Evolutionary conservation across 2,113 vertebrate genomes (phyloP).

Genomic region (Drymodes brunneopygia): DNA sequence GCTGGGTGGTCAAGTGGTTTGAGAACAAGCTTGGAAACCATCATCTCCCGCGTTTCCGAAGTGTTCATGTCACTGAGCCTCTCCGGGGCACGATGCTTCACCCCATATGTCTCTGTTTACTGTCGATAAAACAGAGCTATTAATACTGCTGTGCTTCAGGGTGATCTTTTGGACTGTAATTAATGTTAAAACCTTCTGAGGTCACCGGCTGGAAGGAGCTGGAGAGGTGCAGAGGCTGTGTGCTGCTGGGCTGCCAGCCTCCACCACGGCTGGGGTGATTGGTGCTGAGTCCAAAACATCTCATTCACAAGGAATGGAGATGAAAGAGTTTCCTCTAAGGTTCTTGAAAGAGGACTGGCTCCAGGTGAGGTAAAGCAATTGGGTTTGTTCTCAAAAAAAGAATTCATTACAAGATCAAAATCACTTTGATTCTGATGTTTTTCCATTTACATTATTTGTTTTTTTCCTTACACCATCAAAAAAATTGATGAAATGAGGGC

Average conservation of each 20-base stretch:
- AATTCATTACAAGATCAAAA: background rate
- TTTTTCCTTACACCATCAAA: background rate
- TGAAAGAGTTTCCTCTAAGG: background rate
- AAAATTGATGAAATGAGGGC: background rate
- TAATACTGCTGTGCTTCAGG: conserved; percentile 1
- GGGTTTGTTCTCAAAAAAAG: background rate
- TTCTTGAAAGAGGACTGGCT: background rate
- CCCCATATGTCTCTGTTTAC: background rate
- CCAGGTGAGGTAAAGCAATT: background rate
- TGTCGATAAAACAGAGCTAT: background rate
- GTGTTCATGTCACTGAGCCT: background rate
- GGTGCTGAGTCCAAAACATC: background rate
- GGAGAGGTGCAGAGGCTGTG: background rate
- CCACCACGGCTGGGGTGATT: background rate
- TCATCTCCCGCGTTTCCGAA: background rate
- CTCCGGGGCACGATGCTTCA: background rate
- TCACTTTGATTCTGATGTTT: background rate
- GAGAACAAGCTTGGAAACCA: background rate
- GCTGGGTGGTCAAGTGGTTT: conserved; percentile 19
- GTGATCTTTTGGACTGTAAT: conserved; percentile 4
- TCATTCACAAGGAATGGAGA: background rate
- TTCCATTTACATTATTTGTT: background rate
- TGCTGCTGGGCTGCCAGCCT: background rate
- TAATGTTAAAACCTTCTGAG: conserved; percentile 16
- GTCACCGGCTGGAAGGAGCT: background rate